These are phyloP conservation scores for Tinea pellionella DNA, from an alignment of 2,888 invertebrate genomes.

Conservation along the genomic window DNA sequence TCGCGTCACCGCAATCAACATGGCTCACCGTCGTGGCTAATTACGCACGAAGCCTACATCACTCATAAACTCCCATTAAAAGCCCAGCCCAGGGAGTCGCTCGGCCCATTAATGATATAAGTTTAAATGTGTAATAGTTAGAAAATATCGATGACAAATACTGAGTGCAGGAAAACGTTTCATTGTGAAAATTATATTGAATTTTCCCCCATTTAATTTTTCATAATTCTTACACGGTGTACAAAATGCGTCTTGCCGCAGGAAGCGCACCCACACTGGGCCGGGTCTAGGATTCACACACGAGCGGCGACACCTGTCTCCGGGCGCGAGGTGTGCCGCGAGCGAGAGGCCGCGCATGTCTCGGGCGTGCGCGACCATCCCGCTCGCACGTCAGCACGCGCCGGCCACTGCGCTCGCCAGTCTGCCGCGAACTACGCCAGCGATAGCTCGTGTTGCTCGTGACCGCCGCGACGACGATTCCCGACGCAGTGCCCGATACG, in stretches of 20 bases:
- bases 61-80: conserved; percentile 60
- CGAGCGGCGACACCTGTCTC: conserved; percentile 59
- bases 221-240: conserved; percentile 63
- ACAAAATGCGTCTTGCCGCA: conserved; percentile 65
- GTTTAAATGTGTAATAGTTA: not conserved
- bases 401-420: conserved; percentile 46
- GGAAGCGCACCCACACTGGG: conserved; percentile 56
- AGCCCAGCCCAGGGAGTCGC: conserved; percentile 42
- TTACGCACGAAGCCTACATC: conserved; percentile 47
- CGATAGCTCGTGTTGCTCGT: not conserved
- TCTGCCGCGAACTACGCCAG: conserved; percentile 38
- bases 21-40: conserved; percentile 67
- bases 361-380: conserved; percentile 57
- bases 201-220: conserved; percentile 70
- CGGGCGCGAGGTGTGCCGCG: conserved; percentile 57
- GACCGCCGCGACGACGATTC: conserved; percentile 36
- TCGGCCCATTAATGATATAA: conserved; percentile 18
- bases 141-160: not conserved
- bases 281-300: conserved; percentile 58
- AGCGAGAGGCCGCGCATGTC: not conserved
- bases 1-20: conserved; percentile 69
- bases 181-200: conserved; percentile 70
- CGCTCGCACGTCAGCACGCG: conserved; percentile 42
- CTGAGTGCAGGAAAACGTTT: conserved; percentile 66
- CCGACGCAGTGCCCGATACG: conserved; percentile 64